Base-by-base conservation (phyloP, 1,140 invertebrate species). In the Subanguina moxae region DNA sequence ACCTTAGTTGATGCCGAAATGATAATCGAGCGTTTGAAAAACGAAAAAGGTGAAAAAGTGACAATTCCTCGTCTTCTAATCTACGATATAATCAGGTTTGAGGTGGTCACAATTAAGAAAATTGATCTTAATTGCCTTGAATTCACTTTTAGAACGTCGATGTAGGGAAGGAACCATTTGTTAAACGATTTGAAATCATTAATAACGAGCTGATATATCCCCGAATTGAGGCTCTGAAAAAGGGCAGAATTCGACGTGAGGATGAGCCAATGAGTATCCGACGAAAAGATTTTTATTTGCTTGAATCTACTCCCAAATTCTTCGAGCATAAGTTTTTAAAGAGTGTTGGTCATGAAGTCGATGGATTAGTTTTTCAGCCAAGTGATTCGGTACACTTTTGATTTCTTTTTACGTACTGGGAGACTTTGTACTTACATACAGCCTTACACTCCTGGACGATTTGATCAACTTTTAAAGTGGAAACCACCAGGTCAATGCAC, bases 361-460 rank as follows among this genome's bases (percentile, higher is more conserved):
- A 99, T 83, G 96, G 96, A 56, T 85, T 98, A 0, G 94, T 99
- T 76, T 99, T 97, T 83, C 95, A 99, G 83, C 96, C 96, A 0
- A 87, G 89, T 0, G 86, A 88, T 71, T 89, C 91, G 76, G 78
- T 85, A 64, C 56, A 21, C 30, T 62, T 52, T 52, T 8, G 48
- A 13, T 45, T 45, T 45, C 43, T 52, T 25, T 21, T 52, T 52
- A 21, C 8, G 17, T 52, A 5, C 15, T 52, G 48, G 17, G 3
- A 15, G n/a, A 7, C 17, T 62, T 32, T 0, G 9, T 1, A 15
- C 56, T 32, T 69, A n/a, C n/a, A n/a, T 75, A 72, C 87, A 93
- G 88, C 88, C 89, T 0, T 98, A 97, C 82, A 84, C 86, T n/a
- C 78, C 89, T 43, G 95, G 95, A 0, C 84, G 87, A 13, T 94